Evolutionary conservation across 1,140 invertebrate genomes (phyloP).

Genomic region (Pseudomyrmex concolor): DNA sequence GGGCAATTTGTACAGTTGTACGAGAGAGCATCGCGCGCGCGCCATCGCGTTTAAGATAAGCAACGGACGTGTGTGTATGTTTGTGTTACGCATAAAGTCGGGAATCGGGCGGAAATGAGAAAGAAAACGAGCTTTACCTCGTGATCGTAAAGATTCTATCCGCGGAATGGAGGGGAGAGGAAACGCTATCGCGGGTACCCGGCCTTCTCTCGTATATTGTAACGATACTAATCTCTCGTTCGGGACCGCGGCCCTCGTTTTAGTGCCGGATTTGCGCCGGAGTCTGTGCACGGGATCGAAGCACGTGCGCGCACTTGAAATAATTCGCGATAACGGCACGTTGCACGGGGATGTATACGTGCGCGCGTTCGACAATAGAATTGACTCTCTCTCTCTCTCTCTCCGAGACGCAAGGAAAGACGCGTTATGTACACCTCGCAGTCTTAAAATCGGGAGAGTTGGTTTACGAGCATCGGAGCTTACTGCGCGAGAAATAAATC

Average conservation of each 20-base stretch:
- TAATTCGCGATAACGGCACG: conserved; percentile 11
- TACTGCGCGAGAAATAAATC: no score
- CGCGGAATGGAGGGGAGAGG: background rate
- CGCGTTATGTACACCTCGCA: background rate
- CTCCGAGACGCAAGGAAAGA: background rate
- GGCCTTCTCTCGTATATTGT: conserved; percentile 17
- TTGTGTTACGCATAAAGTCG: conserved; percentile 15
- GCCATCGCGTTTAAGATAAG: conserved; percentile 49
- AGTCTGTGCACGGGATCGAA: background rate
- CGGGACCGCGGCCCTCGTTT: conserved; percentile 4
- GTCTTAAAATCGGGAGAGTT: no score
- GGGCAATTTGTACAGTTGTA: conserved; percentile 34
- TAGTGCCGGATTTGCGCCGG: background rate
- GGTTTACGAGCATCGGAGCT: no score
- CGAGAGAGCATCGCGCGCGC: conserved; percentile 8
- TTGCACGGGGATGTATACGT: background rate
- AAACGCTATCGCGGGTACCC: background rate
- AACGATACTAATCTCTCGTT: conserved; percentile 69
- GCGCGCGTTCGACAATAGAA: background rate
- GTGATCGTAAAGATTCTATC: conserved; percentile 71
- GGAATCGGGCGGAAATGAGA: conserved; percentile 44
- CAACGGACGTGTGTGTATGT: background rate
- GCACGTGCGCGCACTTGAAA: conserved; percentile 29
- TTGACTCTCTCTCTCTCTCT: background rate
- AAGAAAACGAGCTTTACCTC: conserved; percentile 60